These are phyloP conservation scores for Odontocolon sp. DNA, from an alignment of 2,888 invertebrate species.

Conservation along the genomic window DNA sequence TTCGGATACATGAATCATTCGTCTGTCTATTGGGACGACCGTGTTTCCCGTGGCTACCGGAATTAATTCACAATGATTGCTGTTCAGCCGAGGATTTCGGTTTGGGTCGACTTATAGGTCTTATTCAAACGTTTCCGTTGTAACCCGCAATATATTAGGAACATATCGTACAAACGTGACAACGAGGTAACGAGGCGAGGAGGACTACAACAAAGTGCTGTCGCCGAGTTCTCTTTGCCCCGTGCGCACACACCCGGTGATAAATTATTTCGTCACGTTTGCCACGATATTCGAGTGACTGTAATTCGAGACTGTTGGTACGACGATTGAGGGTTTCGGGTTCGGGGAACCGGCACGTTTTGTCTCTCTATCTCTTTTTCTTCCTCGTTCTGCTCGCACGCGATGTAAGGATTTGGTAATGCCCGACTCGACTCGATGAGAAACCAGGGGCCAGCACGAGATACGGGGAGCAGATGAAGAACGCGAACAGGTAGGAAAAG, in stretches of 20 bases:
- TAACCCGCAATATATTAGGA: neutral
- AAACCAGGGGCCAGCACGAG: slow-evolving; percentile 33
- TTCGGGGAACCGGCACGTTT: slow-evolving; percentile 40
- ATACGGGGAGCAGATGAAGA: slow-evolving; percentile 32
- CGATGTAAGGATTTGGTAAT: slow-evolving; percentile 50
- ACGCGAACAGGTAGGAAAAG: slow-evolving; percentile 26
- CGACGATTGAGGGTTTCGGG: slow-evolving; percentile 29
- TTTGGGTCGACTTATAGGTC: slow-evolving; percentile 6
- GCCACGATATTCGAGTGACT: slow-evolving; percentile 33
- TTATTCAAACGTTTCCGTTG: slow-evolving; percentile 31
- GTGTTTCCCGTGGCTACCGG: slow-evolving; percentile 9
- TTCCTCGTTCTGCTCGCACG: slow-evolving; percentile 31
- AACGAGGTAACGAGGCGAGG: slow-evolving; percentile 48
- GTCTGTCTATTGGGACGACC: neutral
- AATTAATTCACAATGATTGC: slow-evolving; percentile 32
- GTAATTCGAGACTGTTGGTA: slow-evolving; percentile 35
- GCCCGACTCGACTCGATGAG: slow-evolving; percentile 18
- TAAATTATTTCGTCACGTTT: slow-evolving; percentile 53
- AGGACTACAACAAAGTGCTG: slow-evolving; percentile 31
- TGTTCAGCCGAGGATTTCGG: neutral
- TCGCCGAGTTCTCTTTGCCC: slow-evolving; percentile 17
- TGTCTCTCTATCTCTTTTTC: slow-evolving; percentile 7
- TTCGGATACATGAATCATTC: slow-evolving; percentile 22
- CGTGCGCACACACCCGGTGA: slow-evolving; percentile 31
- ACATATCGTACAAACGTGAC: slow-evolving; percentile 30